Percentiles rank a stretch among this genome's conserved stretches.
Evolutionary conservation across 1,140 invertebrate genomes (phyloP).

Genomic region (Lordiphosa collinella): DNA sequence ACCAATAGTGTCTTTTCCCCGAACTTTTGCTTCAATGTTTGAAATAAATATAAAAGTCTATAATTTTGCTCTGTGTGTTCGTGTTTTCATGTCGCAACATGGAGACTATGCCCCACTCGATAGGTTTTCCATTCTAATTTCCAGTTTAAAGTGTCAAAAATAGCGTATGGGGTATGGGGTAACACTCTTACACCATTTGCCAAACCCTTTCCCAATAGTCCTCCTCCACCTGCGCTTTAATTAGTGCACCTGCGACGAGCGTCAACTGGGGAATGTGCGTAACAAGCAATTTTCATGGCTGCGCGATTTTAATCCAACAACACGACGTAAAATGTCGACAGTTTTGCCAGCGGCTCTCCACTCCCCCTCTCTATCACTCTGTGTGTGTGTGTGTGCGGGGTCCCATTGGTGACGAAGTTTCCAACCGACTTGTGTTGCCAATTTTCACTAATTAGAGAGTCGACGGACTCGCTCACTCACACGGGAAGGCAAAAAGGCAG

Average conservation of each 20-base stretch:
- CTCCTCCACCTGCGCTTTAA: not conserved
- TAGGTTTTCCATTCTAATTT: too few species aligned
- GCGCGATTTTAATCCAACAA: slow-evolving; percentile 74
- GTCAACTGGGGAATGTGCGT: slow-evolving; percentile 28
- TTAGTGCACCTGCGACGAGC: not conserved
- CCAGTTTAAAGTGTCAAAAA: too few species aligned
- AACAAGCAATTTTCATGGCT: slow-evolving; percentile 72
- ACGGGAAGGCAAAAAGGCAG: slow-evolving; percentile 43
- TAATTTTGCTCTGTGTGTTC: too few species aligned
- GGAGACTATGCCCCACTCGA: too few species aligned
- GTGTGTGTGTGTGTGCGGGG: slow-evolving; percentile 2
- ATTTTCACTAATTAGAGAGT: slow-evolving; percentile 73
- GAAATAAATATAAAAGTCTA: too few species aligned
- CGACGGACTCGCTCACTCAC: not conserved
- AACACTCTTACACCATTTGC: too few species aligned
- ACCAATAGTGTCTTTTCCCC: too few species aligned
- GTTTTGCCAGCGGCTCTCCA: not conserved
- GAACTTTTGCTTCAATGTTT: too few species aligned
- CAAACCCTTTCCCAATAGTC: too few species aligned
- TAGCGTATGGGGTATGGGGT: too few species aligned
- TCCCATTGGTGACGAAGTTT: slow-evolving; percentile 57
- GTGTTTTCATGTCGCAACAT: too few species aligned
- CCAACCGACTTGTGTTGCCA: slow-evolving; percentile 70
- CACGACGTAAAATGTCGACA: slow-evolving; percentile 41
- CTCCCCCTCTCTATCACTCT: not conserved